Conservation (phyloP, 2,113 vertebrate genomes). For the Chloebia gouldiae region DNA sequence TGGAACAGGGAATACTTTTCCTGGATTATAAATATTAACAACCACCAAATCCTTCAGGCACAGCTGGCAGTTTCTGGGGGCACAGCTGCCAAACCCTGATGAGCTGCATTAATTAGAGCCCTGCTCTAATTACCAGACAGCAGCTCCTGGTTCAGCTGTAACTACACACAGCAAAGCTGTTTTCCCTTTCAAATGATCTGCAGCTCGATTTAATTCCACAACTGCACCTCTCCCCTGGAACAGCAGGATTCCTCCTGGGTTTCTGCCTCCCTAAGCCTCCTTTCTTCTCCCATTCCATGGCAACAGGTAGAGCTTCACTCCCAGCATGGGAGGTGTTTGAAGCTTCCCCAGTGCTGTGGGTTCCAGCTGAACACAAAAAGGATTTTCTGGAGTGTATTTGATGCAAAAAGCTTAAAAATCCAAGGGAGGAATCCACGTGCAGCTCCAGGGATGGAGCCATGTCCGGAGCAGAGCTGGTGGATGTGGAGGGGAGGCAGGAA, state of each 20-base stretch:
- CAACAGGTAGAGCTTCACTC: background rate
- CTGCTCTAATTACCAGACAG: slow-evolving; percentile 46
- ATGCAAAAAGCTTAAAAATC: background rate
- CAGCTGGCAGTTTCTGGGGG: slow-evolving; percentile 54
- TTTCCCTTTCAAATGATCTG: slow-evolving; percentile 52
- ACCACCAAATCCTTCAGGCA: slow-evolving; percentile 7
- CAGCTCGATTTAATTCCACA: slow-evolving; percentile 33
- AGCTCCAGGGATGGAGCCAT: background rate
- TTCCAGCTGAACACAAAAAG: background rate
- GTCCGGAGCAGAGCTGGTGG: background rate
- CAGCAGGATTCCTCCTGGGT: background rate
- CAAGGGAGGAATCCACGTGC: background rate
- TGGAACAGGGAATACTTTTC: background rate
- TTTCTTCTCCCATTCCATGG: background rate
- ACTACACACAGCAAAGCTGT: slow-evolving; percentile 60
- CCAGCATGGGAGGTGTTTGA: fast-evolving
- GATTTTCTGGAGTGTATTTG: background rate
- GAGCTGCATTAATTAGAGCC: slow-evolving; percentile 51
- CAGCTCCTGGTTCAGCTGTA: slow-evolving; percentile 50
- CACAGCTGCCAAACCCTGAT: slow-evolving; percentile 58
- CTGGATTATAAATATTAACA: background rate
- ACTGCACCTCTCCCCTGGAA: background rate
- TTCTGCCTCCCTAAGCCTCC: background rate
- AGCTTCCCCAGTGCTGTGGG: background rate
- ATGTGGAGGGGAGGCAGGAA: background rate